phyloP scores from a whole-genome alignment of 2,113 vertebrate genomes.

The Indicator maculatus region DNA sequence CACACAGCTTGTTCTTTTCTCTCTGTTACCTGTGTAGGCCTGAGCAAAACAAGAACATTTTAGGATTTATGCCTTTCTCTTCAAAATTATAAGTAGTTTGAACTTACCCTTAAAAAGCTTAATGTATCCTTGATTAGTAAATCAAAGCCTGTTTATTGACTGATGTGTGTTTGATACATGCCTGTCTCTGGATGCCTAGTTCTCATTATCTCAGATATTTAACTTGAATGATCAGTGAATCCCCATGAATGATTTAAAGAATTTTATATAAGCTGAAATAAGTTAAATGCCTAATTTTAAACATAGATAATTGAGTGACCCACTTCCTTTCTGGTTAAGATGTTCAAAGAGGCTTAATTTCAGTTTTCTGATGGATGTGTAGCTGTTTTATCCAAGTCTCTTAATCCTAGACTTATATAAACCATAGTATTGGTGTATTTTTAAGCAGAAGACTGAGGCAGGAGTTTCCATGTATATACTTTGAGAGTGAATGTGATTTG shows the following conservation, averaged over 20 bases:
- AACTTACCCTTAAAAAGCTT: background rate
- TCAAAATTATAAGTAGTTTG: background rate
- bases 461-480: background rate
- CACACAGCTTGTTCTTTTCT: too few species aligned
- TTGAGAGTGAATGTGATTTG: background rate
- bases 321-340: conserved; percentile 39
- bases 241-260: conserved; percentile 23
- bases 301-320: conserved; percentile 28
- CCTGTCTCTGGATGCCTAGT: background rate
- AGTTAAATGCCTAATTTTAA: conserved; percentile 54
- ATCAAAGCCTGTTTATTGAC: background rate
- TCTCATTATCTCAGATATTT: background rate
- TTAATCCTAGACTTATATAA: conserved; percentile 37
- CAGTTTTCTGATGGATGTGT: conserved; percentile 44
- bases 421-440: background rate
- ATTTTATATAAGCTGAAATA: conserved; percentile 31
- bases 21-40: background rate
- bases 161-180: background rate
- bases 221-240: background rate
- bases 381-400: conserved; percentile 16
- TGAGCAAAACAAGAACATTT: background rate
- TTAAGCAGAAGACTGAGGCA: background rate
- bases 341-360: conserved; percentile 51
- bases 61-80: background rate
- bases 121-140: background rate